Conservation (phyloP, 2,888 invertebrate genomes). For the Diadromus collaris region DNA sequence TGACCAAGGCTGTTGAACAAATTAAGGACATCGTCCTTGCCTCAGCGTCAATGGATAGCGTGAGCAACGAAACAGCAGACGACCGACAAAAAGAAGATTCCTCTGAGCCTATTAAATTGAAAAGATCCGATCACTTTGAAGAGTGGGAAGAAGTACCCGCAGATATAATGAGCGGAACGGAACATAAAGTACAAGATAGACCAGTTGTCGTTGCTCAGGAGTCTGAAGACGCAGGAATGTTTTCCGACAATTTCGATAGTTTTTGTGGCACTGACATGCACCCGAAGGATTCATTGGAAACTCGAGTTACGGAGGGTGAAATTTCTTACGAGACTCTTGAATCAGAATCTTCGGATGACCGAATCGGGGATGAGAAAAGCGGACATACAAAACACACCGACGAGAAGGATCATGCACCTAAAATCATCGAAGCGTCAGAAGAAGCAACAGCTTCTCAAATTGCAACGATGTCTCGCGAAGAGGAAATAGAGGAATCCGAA, state of each 20-base stretch:
- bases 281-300: conserved; percentile 8
- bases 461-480: not conserved
- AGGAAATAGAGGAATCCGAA: conserved; percentile 22
- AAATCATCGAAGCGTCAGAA: not conserved
- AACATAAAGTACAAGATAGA: conserved; percentile 2
- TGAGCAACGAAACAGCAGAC: conserved; percentile 19
- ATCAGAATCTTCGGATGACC: conserved; percentile 47
- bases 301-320: conserved; percentile 18
- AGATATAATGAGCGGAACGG: conserved; percentile 13
- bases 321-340: conserved; percentile 46
- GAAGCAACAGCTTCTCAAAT: conserved; percentile 40
- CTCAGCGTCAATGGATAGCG: conserved; percentile 28
- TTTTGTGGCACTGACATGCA: conserved; percentile 32
- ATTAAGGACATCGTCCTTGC: conserved; percentile 22
- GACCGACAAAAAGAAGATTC: not conserved
- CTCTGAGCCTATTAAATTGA: not conserved
- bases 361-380: conserved; percentile 4
- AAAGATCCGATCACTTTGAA: conserved; percentile 20
- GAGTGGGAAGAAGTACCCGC: conserved; percentile 14
- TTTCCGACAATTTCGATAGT: conserved; percentile 56
- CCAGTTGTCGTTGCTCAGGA: conserved; percentile 17
- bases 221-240: conserved; percentile 43
- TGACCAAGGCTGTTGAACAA: conserved; percentile 15
- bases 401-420: not conserved
- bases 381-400: not conserved